Conservation (phyloP, 2,797 vertebrate species). For the Rhincodon typus region DNA sequence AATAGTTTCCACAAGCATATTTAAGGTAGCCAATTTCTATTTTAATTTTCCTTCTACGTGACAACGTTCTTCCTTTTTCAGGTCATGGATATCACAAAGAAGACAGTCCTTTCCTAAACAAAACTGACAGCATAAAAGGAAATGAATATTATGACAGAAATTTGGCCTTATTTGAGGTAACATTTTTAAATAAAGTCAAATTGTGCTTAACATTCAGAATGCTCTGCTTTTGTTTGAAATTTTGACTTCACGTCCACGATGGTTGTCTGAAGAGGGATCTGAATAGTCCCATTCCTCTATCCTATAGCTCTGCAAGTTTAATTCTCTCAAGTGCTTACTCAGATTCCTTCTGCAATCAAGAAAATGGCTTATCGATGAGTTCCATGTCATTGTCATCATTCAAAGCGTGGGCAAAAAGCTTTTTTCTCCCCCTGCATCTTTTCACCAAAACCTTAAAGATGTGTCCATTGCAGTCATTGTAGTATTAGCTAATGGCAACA, state of each 20-base stretch:
- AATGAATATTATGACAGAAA: constrained; percentile 90
- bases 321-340: not conserved
- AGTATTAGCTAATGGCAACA: not conserved
- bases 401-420: not conserved
- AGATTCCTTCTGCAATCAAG: not conserved
- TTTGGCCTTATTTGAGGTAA: constrained; percentile 90
- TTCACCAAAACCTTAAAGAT: not conserved
- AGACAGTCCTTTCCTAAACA: constrained; percentile 83
- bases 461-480: not conserved
- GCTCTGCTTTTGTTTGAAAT: not conserved
- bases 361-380: not conserved
- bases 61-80: constrained; percentile 44
- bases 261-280: not conserved
- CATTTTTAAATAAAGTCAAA: not conserved
- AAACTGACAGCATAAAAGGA: constrained; percentile 66
- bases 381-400: not conserved
- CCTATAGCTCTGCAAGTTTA: not conserved
- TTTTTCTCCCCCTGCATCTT: not conserved
- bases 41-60: constrained; percentile 38
- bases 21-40: constrained; percentile 8
- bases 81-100: constrained; percentile 87
- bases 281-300: not conserved
- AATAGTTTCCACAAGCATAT: not conserved
- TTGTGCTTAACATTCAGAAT: not conserved
- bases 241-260: not conserved